A percentile compares a stretch with the other conserved stretches of the same genome.
phyloP scores from a whole-genome alignment of 2,797 vertebrate genomes.

The Mycteria americana region DNA sequence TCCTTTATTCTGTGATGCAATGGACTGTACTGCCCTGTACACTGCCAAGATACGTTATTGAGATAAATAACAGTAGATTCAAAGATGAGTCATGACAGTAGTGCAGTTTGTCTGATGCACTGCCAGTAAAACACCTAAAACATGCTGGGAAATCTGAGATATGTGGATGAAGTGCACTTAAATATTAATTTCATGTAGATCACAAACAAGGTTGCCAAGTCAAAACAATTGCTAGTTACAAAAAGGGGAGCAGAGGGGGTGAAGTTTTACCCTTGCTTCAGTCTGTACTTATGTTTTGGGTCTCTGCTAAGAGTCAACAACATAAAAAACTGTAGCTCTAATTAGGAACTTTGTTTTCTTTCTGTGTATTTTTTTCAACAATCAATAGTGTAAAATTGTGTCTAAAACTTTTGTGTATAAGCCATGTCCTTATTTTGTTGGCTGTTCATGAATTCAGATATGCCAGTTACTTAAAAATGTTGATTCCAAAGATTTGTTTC shows the following conservation, averaged over 20 bases:
- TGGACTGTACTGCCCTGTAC: not conserved
- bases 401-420: not conserved
- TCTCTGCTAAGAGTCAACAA: not conserved
- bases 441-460: not conserved
- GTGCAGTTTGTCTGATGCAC: not conserved
- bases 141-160: not conserved
- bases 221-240: not conserved
- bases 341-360: not conserved
- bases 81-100: not conserved
- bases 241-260: not conserved
- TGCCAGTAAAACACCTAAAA: not conserved
- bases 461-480: not conserved
- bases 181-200: not conserved
- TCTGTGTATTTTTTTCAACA: not conserved
- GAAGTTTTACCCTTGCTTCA: not conserved
- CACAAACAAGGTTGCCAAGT: not conserved
- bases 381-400: not conserved
- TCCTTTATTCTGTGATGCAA: not conserved
- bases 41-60: not conserved
- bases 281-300: fast-evolving
- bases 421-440: not conserved
- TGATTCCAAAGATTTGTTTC: not conserved
- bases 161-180: not conserved
- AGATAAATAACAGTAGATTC: not conserved
- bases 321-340: not conserved